phyloP scores from a whole-genome alignment of 1,140 invertebrate species.

The Camponotus floridanus region DNA sequence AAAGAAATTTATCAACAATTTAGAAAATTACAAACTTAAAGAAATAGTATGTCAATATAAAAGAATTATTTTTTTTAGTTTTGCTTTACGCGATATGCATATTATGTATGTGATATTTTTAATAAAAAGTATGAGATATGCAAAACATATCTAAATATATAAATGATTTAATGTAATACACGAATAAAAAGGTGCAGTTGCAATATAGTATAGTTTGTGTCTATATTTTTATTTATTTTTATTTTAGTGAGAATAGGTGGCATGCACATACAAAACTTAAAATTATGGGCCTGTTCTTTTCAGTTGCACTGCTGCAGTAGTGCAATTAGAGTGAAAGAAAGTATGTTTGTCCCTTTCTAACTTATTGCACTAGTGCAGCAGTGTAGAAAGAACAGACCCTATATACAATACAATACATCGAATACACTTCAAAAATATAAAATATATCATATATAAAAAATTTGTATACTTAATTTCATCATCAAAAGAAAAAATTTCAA shows the following conservation, averaged over 20 bases:
- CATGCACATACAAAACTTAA: constrained; percentile 33
- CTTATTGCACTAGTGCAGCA: too few species aligned
- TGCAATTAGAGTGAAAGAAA: too few species aligned
- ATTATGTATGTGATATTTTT: constrained; percentile 36
- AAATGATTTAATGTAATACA: not conserved
- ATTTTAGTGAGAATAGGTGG: constrained; percentile 38
- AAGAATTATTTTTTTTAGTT: constrained; percentile 1
- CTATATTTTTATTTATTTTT: constrained; percentile 33
- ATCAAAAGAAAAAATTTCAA: not conserved
- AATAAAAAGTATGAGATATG: not conserved
- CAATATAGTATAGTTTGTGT: not conserved
- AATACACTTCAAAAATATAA: constrained; percentile 29
- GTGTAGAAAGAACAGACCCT: too few species aligned
- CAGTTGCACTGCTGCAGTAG: too few species aligned
- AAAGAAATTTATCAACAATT: not conserved
- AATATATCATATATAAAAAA: not conserved
- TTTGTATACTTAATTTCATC: not conserved
- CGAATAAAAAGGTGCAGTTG: constrained; percentile 15
- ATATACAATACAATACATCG: constrained; percentile 34
- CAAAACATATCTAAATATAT: constrained; percentile 1
- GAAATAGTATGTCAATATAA: constrained; percentile 22
- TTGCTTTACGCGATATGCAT: constrained; percentile 11
- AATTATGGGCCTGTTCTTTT: too few species aligned
- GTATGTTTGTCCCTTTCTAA: too few species aligned
- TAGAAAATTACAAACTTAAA: not conserved